Conservation (phyloP, 2,888 invertebrate genomes). For the Aspidiotus destructor region DNA sequence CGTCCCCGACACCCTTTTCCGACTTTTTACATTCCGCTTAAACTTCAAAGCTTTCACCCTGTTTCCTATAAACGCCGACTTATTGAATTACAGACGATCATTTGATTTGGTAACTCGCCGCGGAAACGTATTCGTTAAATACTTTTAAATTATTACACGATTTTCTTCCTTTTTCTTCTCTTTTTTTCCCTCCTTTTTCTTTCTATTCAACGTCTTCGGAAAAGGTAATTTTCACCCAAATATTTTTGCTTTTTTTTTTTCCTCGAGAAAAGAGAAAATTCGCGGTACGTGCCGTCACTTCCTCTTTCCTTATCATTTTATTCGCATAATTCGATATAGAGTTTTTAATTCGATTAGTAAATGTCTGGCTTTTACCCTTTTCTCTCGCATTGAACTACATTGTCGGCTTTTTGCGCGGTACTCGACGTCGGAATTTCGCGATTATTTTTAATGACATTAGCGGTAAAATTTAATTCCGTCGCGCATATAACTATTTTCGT, state of each 20-base stretch:
- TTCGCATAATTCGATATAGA: constrained; percentile 29
- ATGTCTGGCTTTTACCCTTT: constrained; percentile 26
- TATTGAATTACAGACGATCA: constrained; percentile 73
- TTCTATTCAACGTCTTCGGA: constrained; percentile 24
- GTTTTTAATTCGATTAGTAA: constrained; percentile 26
- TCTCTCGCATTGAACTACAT: constrained; percentile 9
- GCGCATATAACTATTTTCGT: not conserved
- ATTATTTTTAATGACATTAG: constrained; percentile 24
- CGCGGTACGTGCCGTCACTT: not conserved
- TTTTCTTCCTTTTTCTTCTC: constrained; percentile 12
- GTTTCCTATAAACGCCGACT: constrained; percentile 38
- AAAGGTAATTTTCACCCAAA: constrained; percentile 24
- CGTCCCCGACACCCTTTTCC: constrained; percentile 13
- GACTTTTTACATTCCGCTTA: constrained; percentile 17
- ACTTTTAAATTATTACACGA: constrained; percentile 29
- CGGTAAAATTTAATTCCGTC: constrained; percentile 22
- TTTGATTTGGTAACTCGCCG: constrained; percentile 46
- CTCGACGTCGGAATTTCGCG: constrained; percentile 14
- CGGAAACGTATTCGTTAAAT: constrained; percentile 31
- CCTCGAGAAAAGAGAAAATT: not conserved
- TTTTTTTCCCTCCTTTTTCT: constrained; percentile 9
- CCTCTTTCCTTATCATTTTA: constrained; percentile 26
- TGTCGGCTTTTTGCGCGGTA: constrained; percentile 14
- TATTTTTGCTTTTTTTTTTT: constrained; percentile 15
- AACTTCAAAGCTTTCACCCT: constrained; percentile 26